Evolutionary conservation across 2,797 vertebrate species (phyloP), one percentile per base, ranked within the genome.

Genomic region (Fistularia commersonii): DNA sequence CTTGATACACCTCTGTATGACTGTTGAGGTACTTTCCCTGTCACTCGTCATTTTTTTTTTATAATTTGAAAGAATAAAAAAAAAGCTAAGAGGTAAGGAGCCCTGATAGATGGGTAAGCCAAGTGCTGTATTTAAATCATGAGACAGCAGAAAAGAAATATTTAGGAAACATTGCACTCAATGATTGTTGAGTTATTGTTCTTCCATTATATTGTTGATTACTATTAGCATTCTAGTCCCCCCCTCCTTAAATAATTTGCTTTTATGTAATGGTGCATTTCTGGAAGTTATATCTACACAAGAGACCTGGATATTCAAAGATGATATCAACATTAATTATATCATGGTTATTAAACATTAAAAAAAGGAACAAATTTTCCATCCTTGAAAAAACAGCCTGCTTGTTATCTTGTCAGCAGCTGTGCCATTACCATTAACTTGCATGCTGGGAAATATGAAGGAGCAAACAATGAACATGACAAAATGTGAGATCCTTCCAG

Each of bases 381-480:
- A 82, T 81, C 66, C 72, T 84, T 81, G n/a, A 77, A 65, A 61
- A 64, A 67, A 51, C 43, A 41, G 51, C 48, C 62, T 52, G 41
- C 66, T 66, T 68, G 69, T 80, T 79, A 75, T 83, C 58, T 59
- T 74, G 70, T 78, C 79, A 73, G 62, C 31, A 45, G 60, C 70
- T 67, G 59, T 51, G 53, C 72, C 68, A 68, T 82, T 71, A 62
- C 56, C 71, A 69, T 71, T 64, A 76, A 77, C 72, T 72, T 64
- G 48, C 66, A 69, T 35, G 5, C 45, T 52, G 70, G 79, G 63
- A 73, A 82, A 72, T 68, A 57, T 74, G 51, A 61, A 65, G 61
- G 45, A 61, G 71, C 69, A 77, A 85, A 87, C 69, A 76, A 77
- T 81, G 80, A 83, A 79, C 69, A 65, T 79, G 84, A 86, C 74